Conservation (phyloP, 2,113 vertebrate species). For the Diadophis punctatus region DNA sequence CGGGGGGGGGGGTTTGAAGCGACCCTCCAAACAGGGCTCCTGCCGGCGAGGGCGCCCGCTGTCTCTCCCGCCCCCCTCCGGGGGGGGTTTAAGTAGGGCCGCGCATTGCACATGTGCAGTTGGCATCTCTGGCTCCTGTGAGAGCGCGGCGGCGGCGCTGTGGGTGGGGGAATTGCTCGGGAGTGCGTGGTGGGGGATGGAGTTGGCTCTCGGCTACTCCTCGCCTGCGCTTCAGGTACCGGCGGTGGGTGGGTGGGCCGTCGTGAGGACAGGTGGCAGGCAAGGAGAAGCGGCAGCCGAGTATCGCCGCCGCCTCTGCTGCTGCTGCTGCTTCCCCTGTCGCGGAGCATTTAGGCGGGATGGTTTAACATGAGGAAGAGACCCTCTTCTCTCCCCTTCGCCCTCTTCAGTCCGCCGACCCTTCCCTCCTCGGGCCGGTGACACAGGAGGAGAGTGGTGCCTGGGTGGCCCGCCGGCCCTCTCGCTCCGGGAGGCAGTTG, state of each 20-base stretch:
- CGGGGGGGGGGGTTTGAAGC: not conserved
- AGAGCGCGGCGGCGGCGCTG: slow-evolving; percentile 6
- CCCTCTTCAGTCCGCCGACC: not conserved
- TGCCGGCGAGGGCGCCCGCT: not conserved
- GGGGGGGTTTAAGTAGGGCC: slow-evolving; percentile 11
- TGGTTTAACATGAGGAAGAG: not conserved
- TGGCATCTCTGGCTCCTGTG: slow-evolving; percentile 12
- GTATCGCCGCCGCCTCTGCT: not conserved
- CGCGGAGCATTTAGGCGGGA: slow-evolving; percentile 1
- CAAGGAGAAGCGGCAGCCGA: not conserved
- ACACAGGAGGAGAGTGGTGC: not conserved
- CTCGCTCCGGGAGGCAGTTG: not conserved
- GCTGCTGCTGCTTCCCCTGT: not conserved
- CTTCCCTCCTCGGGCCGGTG: not conserved
- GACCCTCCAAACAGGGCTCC: not conserved
- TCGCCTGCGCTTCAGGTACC: slow-evolving; percentile 23
- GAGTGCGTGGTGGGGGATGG: slow-evolving; percentile 11
- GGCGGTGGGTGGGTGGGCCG: not conserved
- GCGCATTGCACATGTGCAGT: slow-evolving; percentile 44
- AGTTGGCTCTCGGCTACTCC: slow-evolving; percentile 2
- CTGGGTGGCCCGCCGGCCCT: not conserved
- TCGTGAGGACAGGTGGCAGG: not conserved
- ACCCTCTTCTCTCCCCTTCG: not conserved
- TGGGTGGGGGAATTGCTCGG: slow-evolving; percentile 20
- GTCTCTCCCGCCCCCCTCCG: slow-evolving; percentile 5